A percentile compares a stretch with the other conserved stretches of the same genome.
phyloP scores from a whole-genome alignment of 2,113 vertebrate genomes.

The Hystrix brachyura region DNA sequence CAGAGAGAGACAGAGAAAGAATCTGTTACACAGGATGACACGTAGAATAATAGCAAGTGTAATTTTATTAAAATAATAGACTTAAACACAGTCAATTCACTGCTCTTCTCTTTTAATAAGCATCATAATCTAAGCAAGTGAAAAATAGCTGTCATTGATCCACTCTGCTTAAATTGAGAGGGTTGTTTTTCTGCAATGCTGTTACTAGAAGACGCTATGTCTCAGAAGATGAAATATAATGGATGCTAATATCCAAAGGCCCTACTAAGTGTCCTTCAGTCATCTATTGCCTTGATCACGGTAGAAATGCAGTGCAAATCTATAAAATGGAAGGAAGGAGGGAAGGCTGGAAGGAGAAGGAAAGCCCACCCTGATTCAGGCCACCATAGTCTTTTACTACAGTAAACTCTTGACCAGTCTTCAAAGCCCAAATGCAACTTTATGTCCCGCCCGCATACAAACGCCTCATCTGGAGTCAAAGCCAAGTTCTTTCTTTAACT shows the following conservation, averaged over 20 bases:
- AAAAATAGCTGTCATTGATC: slow-evolving; percentile 47
- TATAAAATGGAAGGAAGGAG: not conserved
- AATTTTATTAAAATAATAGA: slow-evolving; percentile 61
- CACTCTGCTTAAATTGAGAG: not conserved
- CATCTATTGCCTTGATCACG: not conserved
- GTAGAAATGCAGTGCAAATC: not conserved
- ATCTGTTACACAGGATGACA: not conserved
- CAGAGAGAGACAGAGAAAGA: not conserved
- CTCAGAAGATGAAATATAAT: not conserved
- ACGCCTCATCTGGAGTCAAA: not conserved
- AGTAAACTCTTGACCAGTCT: no score
- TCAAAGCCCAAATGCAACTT: not conserved
- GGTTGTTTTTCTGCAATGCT: not conserved
- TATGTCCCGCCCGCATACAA: not conserved
- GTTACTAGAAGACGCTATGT: not conserved
- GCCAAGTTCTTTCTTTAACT: not conserved
- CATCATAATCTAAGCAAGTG: slow-evolving; percentile 40
- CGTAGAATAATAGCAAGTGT: not conserved
- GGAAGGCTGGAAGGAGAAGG: not conserved
- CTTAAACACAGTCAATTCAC: not conserved
- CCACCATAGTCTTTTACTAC: not conserved
- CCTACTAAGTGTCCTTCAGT: not conserved
- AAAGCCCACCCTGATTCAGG: not conserved
- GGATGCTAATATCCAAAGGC: not conserved
- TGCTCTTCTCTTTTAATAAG: slow-evolving; percentile 57